Base-by-base conservation (phyloP, 2,797 vertebrate genomes). In the Alauda arvensis region DNA sequence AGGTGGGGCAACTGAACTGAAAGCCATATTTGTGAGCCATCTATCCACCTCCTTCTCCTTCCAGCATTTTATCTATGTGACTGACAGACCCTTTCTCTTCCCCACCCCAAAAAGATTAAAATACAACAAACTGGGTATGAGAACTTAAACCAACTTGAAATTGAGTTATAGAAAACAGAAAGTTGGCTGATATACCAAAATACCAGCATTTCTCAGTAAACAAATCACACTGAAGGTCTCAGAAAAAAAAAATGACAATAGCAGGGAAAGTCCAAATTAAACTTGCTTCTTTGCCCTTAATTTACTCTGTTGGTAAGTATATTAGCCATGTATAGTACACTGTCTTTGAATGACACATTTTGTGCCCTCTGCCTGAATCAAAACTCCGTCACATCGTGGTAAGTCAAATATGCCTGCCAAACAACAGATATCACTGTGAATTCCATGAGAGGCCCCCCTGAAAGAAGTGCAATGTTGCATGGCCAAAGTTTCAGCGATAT, bases 201-300 rank as follows among this genome's bases (percentile, higher is more conserved):
- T n/a, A 57, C 8, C 31, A 49, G 42, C 1, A 4, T 43, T 84
- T 76, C 66, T 87, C 5, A 18, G 70, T 83, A 88, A 90, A 85
- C 8, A 85, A 91, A 63, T 17, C 21, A 26, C 24, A 39, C 45
- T 15, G 51, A 89, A 92, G 34, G 20, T 68, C 45, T 88, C 12
- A 33, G 76, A 57, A 89, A 80, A 37, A 37, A 67, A 65, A 85
- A 75, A 53, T 33, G 28, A 26, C 45, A 84, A 81, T 18, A 85
- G 53, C 70, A 89, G 46, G 62, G 59, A 89, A 90, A 94, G 91
- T 94, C 83, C 82, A 85, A 90, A 76, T 80, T 49, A n/a, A 77
- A 92, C 62, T 11, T 45, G 63, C 87, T 93, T 85, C n/a, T 72
- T 57, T 87, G 79, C 49, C 70, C 74, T 78, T 52, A 77, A 40